Conservation (phyloP, 1,140 invertebrate species). For the Ephestia elutella region DNA sequence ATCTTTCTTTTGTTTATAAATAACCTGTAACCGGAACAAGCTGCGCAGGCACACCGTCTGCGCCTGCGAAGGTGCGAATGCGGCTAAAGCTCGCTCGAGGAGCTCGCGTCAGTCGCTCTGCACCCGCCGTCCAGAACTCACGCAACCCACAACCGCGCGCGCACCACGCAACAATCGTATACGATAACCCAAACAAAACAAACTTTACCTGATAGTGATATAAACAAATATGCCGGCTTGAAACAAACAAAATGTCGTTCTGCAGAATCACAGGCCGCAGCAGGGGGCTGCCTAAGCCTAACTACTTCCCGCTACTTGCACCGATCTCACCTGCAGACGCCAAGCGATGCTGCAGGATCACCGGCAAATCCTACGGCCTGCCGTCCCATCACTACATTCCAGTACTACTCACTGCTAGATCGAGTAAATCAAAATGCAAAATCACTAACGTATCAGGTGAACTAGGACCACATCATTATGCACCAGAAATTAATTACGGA, state of each 20-base stretch:
- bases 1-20: slow-evolving; percentile 67
- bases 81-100: slow-evolving; percentile 29
- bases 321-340: slow-evolving; percentile 87
- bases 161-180: slow-evolving; percentile 23
- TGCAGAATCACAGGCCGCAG: slow-evolving; percentile 89
- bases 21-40: slow-evolving; percentile 65
- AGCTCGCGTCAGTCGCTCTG: slow-evolving; percentile 41
- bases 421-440: slow-evolving; percentile 77
- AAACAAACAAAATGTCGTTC: slow-evolving; percentile 76
- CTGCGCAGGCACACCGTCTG: slow-evolving; percentile 60
- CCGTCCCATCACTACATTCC: slow-evolving; percentile 87
- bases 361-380: slow-evolving; percentile 85
- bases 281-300: slow-evolving; percentile 85
- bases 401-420: slow-evolving; percentile 78
- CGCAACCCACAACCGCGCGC: slow-evolving; percentile 36
- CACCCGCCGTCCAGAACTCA: slow-evolving; percentile 38
- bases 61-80: slow-evolving; percentile 58
- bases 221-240: slow-evolving; percentile 65
- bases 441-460: slow-evolving; percentile 78
- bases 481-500: slow-evolving; percentile 76
- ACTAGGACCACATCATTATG: slow-evolving; percentile 75
- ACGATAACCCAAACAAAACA: slow-evolving; percentile 29
- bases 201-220: slow-evolving; percentile 30
- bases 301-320: slow-evolving; percentile 88
- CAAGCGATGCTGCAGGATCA: slow-evolving; percentile 85